Conservation (phyloP, 2,113 vertebrate species). For the Dendrocopos noguchii region DNA sequence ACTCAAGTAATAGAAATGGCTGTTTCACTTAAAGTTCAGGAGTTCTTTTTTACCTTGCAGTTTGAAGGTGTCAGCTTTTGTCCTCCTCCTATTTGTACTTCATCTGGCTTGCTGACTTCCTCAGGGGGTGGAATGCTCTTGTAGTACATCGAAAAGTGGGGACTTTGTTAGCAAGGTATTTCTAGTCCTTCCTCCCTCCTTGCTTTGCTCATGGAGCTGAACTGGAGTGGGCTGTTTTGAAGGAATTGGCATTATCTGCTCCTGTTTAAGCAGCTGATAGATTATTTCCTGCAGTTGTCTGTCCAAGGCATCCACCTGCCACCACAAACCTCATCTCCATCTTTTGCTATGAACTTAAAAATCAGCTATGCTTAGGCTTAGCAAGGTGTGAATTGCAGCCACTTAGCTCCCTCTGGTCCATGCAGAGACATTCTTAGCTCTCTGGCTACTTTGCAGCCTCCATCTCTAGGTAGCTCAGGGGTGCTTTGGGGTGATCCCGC, state of each 20-base stretch:
- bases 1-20: neutral
- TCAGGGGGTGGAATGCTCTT: neutral
- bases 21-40: neutral
- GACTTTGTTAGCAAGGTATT: neutral
- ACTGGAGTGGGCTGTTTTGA: neutral
- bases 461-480: neutral
- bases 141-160: neutral
- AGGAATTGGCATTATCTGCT: neutral
- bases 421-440: neutral
- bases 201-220: neutral
- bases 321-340: neutral
- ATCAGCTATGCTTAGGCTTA: neutral
- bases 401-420: neutral
- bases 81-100: neutral
- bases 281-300: neutral
- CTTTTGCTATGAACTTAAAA: neutral
- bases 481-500: neutral
- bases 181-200: neutral
- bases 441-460: neutral
- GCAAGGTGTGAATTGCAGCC: neutral
- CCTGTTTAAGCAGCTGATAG: neutral
- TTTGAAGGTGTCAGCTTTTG: neutral
- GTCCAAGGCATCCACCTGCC: neutral
- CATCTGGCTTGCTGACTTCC: neutral
- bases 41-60: neutral